Evolutionary conservation across 2,113 vertebrate genomes (phyloP).

Genomic region (Brienomyrus longianalis): DNA sequence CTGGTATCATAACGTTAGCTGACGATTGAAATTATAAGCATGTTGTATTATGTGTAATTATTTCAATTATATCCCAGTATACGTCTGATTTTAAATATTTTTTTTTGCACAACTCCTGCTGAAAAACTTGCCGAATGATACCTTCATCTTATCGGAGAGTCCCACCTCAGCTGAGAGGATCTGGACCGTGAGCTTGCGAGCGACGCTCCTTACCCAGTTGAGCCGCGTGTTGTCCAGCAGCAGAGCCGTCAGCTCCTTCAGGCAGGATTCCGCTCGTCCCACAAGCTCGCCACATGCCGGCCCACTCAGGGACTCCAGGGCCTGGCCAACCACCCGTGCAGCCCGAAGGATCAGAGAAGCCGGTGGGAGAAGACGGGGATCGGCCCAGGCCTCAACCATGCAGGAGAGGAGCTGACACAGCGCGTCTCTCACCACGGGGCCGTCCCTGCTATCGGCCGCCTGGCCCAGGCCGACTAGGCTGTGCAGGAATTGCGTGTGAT

Average conservation of each 20-base stretch:
- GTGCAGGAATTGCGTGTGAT: constrained; percentile 71
- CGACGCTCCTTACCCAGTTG: constrained; percentile 64
- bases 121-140: neutral
- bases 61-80: neutral
- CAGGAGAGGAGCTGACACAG: constrained; percentile 67
- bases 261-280: constrained; percentile 62
- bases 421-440: constrained; percentile 57
- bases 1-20: neutral
- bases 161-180: neutral
- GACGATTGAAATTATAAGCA: neutral
- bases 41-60: neutral
- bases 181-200: neutral
- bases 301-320: constrained; percentile 55
- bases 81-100: neutral
- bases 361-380: constrained; percentile 46
- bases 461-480: constrained; percentile 54
- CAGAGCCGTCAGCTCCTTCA: constrained; percentile 61
- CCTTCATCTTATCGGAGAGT: neutral
- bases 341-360: constrained; percentile 56
- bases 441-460: constrained; percentile 45
- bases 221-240: constrained; percentile 57
- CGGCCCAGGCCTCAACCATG: constrained; percentile 58
- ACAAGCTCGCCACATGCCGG: constrained; percentile 54
- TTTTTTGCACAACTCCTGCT: neutral
- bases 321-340: constrained; percentile 48